Evolutionary conservation across 2,113 vertebrate genomes (phyloP).

Genomic region (Gymnarchus niloticus): DNA sequence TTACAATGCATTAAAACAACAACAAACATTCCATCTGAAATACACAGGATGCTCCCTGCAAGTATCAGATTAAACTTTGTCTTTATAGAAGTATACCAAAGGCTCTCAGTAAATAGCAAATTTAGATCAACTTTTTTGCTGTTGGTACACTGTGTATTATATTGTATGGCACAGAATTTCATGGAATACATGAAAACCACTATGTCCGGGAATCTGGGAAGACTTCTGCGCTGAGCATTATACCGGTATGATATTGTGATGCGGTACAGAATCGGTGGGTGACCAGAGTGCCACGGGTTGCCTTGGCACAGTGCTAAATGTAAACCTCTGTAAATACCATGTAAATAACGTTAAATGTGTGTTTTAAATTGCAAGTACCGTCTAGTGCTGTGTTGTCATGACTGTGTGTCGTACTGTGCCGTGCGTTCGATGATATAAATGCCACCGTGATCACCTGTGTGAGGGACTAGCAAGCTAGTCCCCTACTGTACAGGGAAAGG

Average conservation of each 20-base stretch:
- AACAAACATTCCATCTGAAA: not conserved
- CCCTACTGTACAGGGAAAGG: no score
- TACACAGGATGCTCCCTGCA: not conserved
- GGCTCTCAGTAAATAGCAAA: not conserved
- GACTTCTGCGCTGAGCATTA: conserved; percentile 5
- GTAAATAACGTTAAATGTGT: no score
- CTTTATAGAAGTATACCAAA: not conserved
- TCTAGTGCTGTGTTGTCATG: no score
- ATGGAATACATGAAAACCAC: not conserved
- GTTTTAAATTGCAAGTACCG: no score
- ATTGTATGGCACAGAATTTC: not conserved
- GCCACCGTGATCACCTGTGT: no score
- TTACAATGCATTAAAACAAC: not conserved
- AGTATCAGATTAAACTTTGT: not conserved
- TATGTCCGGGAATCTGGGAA: not conserved
- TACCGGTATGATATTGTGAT: not conserved
- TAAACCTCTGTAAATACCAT: no score
- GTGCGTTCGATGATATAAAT: no score
- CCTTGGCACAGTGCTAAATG: no score
- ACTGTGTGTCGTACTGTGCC: no score
- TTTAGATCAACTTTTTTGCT: not conserved
- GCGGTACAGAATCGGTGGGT: no score
- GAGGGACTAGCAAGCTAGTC: no score
- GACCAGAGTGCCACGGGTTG: no score
- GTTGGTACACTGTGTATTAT: not conserved